Percentiles rank a stretch among this genome's conserved stretches.
Evolutionary conservation across 2,113 vertebrate species (phyloP).

Genomic region (Sinocyclocheilus anophthalmus): DNA sequence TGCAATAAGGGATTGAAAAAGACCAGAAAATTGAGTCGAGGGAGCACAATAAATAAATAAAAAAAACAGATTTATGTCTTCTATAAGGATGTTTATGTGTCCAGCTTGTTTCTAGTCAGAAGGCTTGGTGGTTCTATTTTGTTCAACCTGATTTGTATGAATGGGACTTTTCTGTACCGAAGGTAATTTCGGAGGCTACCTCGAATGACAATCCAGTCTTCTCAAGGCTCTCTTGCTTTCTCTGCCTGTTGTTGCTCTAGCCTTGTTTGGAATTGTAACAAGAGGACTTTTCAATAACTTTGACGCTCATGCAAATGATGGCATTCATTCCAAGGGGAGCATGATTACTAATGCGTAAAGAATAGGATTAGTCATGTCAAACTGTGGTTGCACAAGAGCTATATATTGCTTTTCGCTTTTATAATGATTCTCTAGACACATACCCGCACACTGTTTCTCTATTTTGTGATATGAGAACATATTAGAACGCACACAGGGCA

Average conservation of each 20-base stretch:
- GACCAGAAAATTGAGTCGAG: not conserved
- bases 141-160: conserved; percentile 2
- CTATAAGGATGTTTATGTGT: conserved; percentile 6
- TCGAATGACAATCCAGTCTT: conserved; percentile 32
- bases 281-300: conserved; percentile 16
- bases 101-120: not conserved
- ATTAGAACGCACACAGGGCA: not conserved
- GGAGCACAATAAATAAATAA: not conserved
- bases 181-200: conserved; percentile 17
- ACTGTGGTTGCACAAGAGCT: not conserved
- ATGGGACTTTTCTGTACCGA: conserved; percentile 5
- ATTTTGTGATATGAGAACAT: not conserved
- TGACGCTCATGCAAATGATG: not conserved
- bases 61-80: not conserved
- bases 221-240: conserved; percentile 36
- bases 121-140: not conserved
- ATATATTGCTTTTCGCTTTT: not conserved
- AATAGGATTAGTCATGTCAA: conserved; percentile 24
- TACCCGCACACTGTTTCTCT: not conserved
- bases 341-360: not conserved
- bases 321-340: conserved; percentile 1
- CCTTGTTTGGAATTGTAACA: not conserved
- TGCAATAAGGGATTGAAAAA: conserved; percentile 41
- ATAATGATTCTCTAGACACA: not conserved
- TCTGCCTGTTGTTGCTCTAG: conserved; percentile 16